Percentiles rank a stretch among this genome's conserved stretches.
Evolutionary conservation across 2,888 invertebrate species (phyloP).

Genomic region (Oligia latruncula): DNA sequence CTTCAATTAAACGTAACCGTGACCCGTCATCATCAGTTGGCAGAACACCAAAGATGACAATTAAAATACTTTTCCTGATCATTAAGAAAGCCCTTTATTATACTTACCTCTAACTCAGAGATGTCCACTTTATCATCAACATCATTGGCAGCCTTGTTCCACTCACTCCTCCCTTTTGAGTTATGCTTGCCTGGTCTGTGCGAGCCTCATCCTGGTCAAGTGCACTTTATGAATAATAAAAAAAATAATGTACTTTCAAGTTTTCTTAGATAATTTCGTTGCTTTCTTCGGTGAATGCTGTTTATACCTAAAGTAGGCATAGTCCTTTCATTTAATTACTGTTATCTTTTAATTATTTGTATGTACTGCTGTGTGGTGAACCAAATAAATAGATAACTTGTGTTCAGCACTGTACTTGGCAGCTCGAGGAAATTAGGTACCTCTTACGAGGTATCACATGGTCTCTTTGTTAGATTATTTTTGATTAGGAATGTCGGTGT

Average conservation of each 20-base stretch:
- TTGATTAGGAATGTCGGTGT: conserved; percentile 74
- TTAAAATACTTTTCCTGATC: conserved; percentile 50
- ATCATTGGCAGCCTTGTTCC: not conserved
- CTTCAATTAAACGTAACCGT: conserved; percentile 38
- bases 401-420: conserved; percentile 18
- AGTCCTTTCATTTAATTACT: no score
- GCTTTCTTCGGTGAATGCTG: not conserved
- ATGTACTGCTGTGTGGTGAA: not conserved
- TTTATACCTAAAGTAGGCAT: not conserved
- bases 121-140: not conserved
- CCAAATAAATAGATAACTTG: conserved; percentile 2
- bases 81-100: conserved; percentile 40
- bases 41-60: conserved; percentile 58
- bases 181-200: no score
- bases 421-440: conserved; percentile 6
- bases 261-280: not conserved
- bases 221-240: not conserved
- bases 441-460: conserved; percentile 70
- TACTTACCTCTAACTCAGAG: conserved; percentile 8
- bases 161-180: no score
- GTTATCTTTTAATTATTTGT: not conserved
- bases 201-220: no score
- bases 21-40: conserved; percentile 52
- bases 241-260: not conserved
- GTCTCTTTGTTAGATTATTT: conserved; percentile 75